phyloP scores from a whole-genome alignment of 1,140 invertebrate species.

The Lerema accius region DNA sequence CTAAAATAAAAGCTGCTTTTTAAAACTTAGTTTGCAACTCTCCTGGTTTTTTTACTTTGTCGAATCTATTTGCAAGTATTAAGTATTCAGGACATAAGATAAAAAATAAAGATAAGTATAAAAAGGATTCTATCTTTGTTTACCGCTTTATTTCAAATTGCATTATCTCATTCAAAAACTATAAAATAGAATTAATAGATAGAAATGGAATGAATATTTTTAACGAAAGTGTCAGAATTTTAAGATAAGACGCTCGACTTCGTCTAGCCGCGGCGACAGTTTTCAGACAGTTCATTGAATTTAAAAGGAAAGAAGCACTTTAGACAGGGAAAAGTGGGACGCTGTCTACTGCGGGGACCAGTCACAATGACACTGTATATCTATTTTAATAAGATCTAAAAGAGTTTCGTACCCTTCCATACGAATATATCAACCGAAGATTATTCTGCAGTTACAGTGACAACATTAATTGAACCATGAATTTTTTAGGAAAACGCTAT shows the following conservation, averaged over 20 bases:
- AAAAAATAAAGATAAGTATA: no score
- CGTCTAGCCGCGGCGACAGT: constrained; percentile 7
- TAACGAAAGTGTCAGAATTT: not conserved
- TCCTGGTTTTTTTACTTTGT: no score
- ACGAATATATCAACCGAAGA: not conserved
- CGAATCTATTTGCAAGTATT: no score
- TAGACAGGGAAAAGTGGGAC: constrained; percentile 16
- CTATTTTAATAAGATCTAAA: constrained; percentile 20
- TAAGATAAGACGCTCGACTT: constrained; percentile 7
- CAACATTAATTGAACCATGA: no score
- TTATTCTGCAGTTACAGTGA: not conserved
- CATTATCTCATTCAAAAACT: no score
- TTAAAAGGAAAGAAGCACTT: constrained; percentile 17
- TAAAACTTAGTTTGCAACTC: not conserved
- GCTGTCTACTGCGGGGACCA: not conserved
- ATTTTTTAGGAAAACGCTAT: no score
- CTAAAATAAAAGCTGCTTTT: constrained; percentile 14
- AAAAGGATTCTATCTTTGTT: no score
- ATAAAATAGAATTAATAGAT: no score
- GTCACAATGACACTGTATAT: no score
- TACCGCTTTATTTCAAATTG: no score
- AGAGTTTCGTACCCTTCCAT: not conserved
- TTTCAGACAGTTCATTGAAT: constrained; percentile 21
- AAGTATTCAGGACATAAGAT: no score
- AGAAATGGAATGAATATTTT: no score